A percentile compares a stretch with the other conserved stretches of the same genome.
Evolutionary conservation across 2,888 invertebrate genomes (phyloP).

Genomic region (Eledone cirrhosa): DNA sequence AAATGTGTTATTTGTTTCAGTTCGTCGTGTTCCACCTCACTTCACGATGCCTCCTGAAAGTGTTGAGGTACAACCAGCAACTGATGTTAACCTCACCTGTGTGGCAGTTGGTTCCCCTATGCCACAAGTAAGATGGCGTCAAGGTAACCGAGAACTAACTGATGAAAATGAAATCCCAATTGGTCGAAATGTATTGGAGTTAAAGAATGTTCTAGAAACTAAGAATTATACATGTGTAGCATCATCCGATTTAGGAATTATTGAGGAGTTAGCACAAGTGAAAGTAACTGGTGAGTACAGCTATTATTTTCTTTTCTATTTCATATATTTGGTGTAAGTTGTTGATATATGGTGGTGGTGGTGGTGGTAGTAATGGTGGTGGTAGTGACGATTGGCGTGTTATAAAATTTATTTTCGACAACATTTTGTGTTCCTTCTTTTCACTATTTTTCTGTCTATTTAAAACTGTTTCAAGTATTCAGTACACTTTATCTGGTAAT

Average conservation of each 20-base stretch:
- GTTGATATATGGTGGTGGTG: neutral
- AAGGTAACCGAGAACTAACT: constrained; percentile 66
- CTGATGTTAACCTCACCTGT: constrained; percentile 91
- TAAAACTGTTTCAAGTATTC: too few species aligned
- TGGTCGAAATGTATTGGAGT: constrained; percentile 82
- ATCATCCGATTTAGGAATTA: constrained; percentile 81
- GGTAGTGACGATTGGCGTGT: too few species aligned
- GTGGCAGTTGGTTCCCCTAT: constrained; percentile 98
- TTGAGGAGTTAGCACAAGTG: constrained; percentile 22
- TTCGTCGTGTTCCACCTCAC: constrained; percentile 92
- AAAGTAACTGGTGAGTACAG: constrained; percentile 24
- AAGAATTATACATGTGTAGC: constrained; percentile 98
- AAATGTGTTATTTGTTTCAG: constrained; percentile 71
- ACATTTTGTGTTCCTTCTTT: too few species aligned
- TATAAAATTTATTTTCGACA: too few species aligned
- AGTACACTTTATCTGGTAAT: too few species aligned
- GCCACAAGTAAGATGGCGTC: constrained; percentile 86
- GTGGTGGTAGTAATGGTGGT: too few species aligned
- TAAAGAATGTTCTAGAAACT: constrained; percentile 88
- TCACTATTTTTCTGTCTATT: too few species aligned
- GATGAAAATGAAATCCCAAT: constrained; percentile 68
- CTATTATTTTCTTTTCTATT: too few species aligned
- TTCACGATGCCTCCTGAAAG: constrained; percentile 90
- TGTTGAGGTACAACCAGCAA: constrained; percentile 90
- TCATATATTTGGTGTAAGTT: neutral